Percentiles rank a stretch among this genome's conserved stretches.
Conservation (phyloP, 2,113 vertebrate species). For the Sebastes fasciatus region DNA sequence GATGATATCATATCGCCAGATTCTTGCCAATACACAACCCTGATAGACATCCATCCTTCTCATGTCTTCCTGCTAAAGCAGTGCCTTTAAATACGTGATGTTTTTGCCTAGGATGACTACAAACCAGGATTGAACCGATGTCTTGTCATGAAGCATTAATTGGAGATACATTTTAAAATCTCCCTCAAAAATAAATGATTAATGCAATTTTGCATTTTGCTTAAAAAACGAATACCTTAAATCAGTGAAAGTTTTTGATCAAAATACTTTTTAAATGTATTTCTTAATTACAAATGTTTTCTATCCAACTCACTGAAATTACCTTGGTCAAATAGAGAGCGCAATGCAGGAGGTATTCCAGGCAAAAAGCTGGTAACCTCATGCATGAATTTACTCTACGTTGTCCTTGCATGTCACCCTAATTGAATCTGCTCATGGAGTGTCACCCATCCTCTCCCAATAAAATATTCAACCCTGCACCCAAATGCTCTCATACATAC, state of each 20-base stretch:
- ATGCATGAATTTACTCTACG: conserved; percentile 17
- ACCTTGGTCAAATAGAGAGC: not conserved
- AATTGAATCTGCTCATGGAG: conserved; percentile 18
- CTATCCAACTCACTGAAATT: not conserved
- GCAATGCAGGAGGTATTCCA: not conserved
- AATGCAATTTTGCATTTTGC: not conserved
- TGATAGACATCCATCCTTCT: too few relatives aligned
- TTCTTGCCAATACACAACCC: too few relatives aligned
- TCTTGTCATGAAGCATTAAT: not conserved
- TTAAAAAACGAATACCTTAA: not conserved
- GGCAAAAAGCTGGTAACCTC: not conserved
- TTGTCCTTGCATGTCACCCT: not conserved
- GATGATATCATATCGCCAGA: too few relatives aligned
- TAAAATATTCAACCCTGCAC: conserved; percentile 11
- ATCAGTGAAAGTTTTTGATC: not conserved
- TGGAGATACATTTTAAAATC: not conserved
- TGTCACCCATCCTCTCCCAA: conserved; percentile 1
- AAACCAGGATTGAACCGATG: not conserved
- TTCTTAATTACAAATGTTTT: not conserved
- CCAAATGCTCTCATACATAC: not conserved
- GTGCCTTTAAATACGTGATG: not conserved
- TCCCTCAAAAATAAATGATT: not conserved
- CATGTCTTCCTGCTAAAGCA: too few relatives aligned
- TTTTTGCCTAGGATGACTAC: not conserved
- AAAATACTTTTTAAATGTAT: not conserved